phyloP scores from a whole-genome alignment of 2,113 vertebrate genomes.

The Phylloscopus trochiloides region DNA sequence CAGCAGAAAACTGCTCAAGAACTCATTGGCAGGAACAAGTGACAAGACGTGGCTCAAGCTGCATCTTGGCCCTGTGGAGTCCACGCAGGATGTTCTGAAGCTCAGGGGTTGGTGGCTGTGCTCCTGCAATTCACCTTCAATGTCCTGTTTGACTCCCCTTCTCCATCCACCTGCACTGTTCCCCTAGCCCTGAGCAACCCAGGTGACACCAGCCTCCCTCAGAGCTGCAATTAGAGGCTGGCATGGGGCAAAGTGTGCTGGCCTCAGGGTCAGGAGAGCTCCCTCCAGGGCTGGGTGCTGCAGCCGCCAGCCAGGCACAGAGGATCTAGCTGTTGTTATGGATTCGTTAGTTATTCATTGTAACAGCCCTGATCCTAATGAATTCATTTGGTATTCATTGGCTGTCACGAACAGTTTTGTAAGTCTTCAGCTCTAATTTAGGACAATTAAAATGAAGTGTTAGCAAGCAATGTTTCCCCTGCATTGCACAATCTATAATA shows the following conservation, averaged over 20 bases:
- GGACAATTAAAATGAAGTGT: conserved; percentile 76
- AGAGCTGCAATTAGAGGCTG: background rate
- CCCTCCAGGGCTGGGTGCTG: conserved; percentile 12
- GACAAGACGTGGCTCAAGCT: background rate
- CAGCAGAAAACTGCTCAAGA: too few species aligned
- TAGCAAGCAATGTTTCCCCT: conserved; percentile 68
- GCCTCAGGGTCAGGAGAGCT: background rate
- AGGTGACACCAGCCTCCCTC: background rate
- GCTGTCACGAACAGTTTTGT: conserved; percentile 63
- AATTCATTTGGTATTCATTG: conserved; percentile 63
- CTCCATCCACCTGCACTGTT: rapidly evolving
- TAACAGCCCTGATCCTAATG: conserved; percentile 61
- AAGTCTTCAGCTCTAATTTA: conserved; percentile 73
- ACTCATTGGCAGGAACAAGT: too few species aligned
- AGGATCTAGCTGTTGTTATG: conserved; percentile 8
- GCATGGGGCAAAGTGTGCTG: background rate
- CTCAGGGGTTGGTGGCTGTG: background rate
- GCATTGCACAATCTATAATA: conserved; percentile 65
- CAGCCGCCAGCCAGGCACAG: background rate
- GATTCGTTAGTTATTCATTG: conserved; percentile 50
- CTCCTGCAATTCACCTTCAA: background rate
- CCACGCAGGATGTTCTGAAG: background rate
- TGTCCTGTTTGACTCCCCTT: background rate
- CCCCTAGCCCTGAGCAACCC: background rate
- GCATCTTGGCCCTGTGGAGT: background rate